A percentile compares a stretch with the other conserved stretches of the same genome.
Evolutionary conservation across 1,140 invertebrate genomes (phyloP).

Genomic region (Drosophila insularis): DNA sequence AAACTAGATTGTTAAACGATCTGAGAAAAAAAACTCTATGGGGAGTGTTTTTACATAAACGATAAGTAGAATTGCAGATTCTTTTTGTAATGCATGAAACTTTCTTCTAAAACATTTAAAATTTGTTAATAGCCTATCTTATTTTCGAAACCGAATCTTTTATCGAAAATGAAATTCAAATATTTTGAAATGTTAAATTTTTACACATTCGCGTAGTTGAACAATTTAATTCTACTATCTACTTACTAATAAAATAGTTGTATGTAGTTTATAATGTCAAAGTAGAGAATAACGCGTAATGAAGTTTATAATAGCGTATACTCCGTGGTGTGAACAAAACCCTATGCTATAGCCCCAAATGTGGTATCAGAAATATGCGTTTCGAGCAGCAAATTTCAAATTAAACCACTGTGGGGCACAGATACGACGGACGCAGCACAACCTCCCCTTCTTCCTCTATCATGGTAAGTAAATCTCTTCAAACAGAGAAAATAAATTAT

Average conservation of each 20-base stretch:
- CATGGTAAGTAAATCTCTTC: too few species aligned
- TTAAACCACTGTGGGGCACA: conserved; percentile 36
- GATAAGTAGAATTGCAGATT: too few species aligned
- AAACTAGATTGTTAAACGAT: conserved; percentile 27
- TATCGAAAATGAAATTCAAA: too few species aligned
- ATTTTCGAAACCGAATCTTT: too few species aligned
- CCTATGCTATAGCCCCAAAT: conserved; percentile 52
- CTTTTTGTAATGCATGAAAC: too few species aligned
- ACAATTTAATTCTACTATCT: too few species aligned
- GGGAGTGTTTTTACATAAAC: too few species aligned
- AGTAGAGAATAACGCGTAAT: conserved; percentile 29
- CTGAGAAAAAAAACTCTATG: neutral
- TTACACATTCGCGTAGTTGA: too few species aligned
- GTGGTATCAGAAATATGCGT: conserved; percentile 50
- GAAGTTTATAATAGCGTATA: conserved; percentile 17
- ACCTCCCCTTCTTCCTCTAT: neutral
- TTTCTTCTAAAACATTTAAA: too few species aligned
- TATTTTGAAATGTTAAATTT: too few species aligned
- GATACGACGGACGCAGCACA: neutral
- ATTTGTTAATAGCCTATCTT: too few species aligned
- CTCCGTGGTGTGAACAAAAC: conserved; percentile 56
- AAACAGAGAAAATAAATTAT: too few species aligned
- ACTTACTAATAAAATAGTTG: neutral
- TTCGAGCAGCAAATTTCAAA: conserved; percentile 49
- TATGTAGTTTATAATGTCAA: conserved; percentile 35